phyloP scores from a whole-genome alignment of 2,113 vertebrate genomes.

The Porphyrio hochstetteri region DNA sequence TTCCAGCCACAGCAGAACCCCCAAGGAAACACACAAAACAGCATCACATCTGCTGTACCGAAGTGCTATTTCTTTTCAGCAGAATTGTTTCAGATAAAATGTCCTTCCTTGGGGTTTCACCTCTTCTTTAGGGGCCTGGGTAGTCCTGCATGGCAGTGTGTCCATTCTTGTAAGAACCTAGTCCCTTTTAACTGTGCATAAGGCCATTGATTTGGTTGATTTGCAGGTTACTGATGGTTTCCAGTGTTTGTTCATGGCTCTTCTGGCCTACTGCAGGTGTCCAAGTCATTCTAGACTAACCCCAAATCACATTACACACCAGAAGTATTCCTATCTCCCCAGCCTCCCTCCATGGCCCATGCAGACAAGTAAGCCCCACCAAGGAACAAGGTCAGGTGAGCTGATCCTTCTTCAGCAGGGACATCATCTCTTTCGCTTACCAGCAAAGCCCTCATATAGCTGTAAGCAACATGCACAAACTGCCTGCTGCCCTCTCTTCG shows the following conservation, averaged over 20 bases:
- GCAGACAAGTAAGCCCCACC: background rate
- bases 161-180: background rate
- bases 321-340: background rate
- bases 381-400: background rate
- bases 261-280: background rate
- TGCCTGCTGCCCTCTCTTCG: background rate
- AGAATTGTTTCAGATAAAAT: background rate
- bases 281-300: background rate
- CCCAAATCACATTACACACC: background rate
- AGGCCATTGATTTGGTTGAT: background rate
- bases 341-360: background rate
- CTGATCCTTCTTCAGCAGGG: background rate
- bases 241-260: background rate
- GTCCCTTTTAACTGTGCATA: background rate
- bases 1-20: background rate
- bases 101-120: background rate
- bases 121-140: background rate
- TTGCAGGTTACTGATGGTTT: background rate
- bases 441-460: background rate
- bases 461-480: background rate
- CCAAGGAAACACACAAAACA: background rate
- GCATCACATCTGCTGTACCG: background rate
- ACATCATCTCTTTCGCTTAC: background rate
- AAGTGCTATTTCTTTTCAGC: background rate
- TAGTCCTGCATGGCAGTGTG: background rate